Evolutionary conservation across 2,113 vertebrate genomes (phyloP).

Genomic region (Bagarius yarrelli): DNA sequence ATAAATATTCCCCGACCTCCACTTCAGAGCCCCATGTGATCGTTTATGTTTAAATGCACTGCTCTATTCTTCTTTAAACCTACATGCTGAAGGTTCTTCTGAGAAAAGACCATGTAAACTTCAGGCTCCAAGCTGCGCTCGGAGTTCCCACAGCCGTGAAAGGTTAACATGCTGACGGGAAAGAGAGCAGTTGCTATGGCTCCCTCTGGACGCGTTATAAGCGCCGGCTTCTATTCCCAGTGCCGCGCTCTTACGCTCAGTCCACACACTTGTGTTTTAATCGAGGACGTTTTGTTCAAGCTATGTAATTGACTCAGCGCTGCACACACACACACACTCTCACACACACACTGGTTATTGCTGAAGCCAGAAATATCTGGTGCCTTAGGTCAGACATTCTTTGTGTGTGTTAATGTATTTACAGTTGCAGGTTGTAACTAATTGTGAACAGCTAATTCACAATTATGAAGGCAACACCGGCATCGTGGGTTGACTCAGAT

Average conservation of each 20-base stretch:
- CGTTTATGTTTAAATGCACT: neutral
- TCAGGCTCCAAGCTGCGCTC: slow-evolving; percentile 8
- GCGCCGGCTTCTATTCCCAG: slow-evolving; percentile 38
- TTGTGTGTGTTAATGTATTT: no score
- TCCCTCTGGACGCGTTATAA: slow-evolving; percentile 36
- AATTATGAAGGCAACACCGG: no score
- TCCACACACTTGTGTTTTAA: slow-evolving; percentile 32
- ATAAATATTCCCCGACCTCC: neutral
- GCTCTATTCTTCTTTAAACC: neutral
- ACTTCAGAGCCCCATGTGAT: neutral
- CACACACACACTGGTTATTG: neutral
- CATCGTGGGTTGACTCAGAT: no score
- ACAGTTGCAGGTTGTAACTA: no score
- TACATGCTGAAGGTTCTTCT: neutral
- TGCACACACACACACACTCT: slow-evolving; percentile 9
- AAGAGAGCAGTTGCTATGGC: slow-evolving; percentile 55
- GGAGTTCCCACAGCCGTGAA: slow-evolving; percentile 36
- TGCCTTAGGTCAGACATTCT: neutral
- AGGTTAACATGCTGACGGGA: slow-evolving; percentile 31
- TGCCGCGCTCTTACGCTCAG: slow-evolving; percentile 4
- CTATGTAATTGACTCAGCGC: slow-evolving; percentile 15
- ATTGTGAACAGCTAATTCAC: no score
- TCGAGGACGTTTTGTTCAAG: slow-evolving; percentile 30
- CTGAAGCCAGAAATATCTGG: slow-evolving; percentile 9
- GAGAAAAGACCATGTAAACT: slow-evolving; percentile 17